phyloP scores from a whole-genome alignment of 2,797 vertebrate species.

The Brachymystax lenok region DNA sequence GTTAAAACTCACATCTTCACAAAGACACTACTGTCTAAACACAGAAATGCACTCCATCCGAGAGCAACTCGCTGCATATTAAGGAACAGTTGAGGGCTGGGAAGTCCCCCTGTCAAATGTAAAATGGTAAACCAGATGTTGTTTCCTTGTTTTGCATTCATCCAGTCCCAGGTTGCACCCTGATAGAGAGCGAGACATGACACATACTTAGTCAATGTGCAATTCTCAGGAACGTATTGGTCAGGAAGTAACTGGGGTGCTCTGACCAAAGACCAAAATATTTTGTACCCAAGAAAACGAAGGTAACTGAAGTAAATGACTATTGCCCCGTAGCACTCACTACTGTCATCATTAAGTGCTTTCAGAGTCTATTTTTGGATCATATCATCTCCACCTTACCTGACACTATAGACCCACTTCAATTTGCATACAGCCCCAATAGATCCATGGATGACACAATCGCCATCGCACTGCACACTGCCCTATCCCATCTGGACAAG shows the following conservation, averaged over 20 bases:
- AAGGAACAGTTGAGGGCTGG: constrained; percentile 2
- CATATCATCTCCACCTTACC: too few species aligned
- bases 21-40: constrained; percentile 6
- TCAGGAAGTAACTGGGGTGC: neutral
- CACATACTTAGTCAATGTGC: neutral
- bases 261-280: neutral
- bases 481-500: too few species aligned
- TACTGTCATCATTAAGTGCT: too few species aligned
- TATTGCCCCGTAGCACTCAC: too few species aligned
- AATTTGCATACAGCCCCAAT: too few species aligned
- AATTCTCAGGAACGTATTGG: neutral
- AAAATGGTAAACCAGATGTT: constrained; percentile 11
- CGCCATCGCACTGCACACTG: too few species aligned
- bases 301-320: too few species aligned
- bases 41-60: constrained; percentile 13
- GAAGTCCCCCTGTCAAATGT: constrained; percentile 15
- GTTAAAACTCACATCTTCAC: constrained; percentile 2
- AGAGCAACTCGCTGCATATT: constrained; percentile 3
- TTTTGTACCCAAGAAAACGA: neutral
- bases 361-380: too few species aligned
- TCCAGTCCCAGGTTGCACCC: neutral
- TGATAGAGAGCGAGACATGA: neutral
- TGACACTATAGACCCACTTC: too few species aligned
- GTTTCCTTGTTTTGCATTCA: constrained; percentile 5
- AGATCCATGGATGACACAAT: too few species aligned